These are phyloP conservation scores for Epinephelus fuscoguttatus DNA, from an alignment of 2,113 vertebrate species.

Conservation along the genomic window DNA sequence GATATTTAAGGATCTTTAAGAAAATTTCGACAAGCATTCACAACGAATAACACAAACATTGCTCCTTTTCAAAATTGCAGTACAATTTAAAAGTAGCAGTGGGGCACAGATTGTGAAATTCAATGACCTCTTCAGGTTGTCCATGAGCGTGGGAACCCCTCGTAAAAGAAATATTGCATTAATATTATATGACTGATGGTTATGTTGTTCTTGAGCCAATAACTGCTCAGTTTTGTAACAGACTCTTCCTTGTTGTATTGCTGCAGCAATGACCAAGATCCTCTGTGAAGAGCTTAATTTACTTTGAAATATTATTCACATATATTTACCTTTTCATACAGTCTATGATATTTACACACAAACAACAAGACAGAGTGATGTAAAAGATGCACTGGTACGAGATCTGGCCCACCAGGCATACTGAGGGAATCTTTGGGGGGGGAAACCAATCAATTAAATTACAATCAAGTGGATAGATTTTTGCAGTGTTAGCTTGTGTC, in stretches of 20 bases:
- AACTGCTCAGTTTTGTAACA: neutral
- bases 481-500: conserved; percentile 2
- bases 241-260: too few species aligned
- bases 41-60: too few species aligned
- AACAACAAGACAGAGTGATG: neutral
- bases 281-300: neutral
- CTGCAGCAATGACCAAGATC: neutral
- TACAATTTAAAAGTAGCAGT: too few species aligned
- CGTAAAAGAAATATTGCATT: neutral
- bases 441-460: neutral
- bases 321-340: neutral
- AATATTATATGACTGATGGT: neutral
- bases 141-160: too few species aligned
- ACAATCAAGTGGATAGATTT: neutral
- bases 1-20: too few species aligned
- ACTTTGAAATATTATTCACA: conserved; percentile 16
- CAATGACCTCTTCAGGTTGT: too few species aligned
- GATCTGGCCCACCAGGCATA: neutral
- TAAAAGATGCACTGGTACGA: neutral
- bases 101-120: too few species aligned
- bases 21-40: too few species aligned
- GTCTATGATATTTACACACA: neutral
- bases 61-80: too few species aligned
- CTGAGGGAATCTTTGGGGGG: rapidly evolving
- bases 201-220: neutral